A percentile compares a stretch with the other conserved stretches of the same genome.
Evolutionary conservation across 2,113 vertebrate species (phyloP).

Genomic region (Halichoeres trimaculatus): DNA sequence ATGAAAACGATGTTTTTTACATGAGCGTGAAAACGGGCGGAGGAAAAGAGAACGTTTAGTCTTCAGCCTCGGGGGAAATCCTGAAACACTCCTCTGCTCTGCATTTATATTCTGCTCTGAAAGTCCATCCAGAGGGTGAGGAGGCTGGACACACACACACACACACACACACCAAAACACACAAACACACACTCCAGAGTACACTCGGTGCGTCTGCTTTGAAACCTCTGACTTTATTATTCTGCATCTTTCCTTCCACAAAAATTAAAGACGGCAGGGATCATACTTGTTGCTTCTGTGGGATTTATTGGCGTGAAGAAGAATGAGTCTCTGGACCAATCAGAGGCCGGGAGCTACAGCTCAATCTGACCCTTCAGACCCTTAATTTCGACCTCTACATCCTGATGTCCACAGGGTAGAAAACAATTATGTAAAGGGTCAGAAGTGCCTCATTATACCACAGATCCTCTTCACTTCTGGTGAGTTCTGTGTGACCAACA

Average conservation of each 20-base stretch:
- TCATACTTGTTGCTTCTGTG: not conserved
- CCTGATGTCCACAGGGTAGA: not conserved
- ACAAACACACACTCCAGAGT: not conserved
- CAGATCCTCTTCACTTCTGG: not conserved
- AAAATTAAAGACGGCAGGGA: not conserved
- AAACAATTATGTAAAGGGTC: not conserved
- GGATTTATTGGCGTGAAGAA: not conserved
- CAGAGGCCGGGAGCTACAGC: not conserved
- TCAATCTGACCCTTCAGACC: not conserved
- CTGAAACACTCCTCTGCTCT: constrained; percentile 2
- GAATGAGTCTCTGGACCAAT: not conserved
- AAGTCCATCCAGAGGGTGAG: constrained; percentile 14
- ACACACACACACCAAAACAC: constrained; percentile 11
- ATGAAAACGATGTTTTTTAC: constrained; percentile 51
- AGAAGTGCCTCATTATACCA: not conserved
- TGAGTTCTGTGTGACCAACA: not conserved
- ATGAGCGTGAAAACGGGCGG: constrained; percentile 40
- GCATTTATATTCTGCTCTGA: constrained; percentile 26
- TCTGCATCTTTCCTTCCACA: not conserved
- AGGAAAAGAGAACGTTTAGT: constrained; percentile 38
- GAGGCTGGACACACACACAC: constrained; percentile 10
- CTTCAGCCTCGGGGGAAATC: constrained; percentile 30
- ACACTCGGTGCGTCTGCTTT: not conserved
- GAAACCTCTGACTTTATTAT: not conserved
- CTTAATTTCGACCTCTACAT: not conserved